Percentiles rank a stretch among this genome's conserved stretches.
These are phyloP conservation scores for Ophioninae sp. DNA, from an alignment of 2,888 invertebrate species.

Conservation along the genomic window DNA sequence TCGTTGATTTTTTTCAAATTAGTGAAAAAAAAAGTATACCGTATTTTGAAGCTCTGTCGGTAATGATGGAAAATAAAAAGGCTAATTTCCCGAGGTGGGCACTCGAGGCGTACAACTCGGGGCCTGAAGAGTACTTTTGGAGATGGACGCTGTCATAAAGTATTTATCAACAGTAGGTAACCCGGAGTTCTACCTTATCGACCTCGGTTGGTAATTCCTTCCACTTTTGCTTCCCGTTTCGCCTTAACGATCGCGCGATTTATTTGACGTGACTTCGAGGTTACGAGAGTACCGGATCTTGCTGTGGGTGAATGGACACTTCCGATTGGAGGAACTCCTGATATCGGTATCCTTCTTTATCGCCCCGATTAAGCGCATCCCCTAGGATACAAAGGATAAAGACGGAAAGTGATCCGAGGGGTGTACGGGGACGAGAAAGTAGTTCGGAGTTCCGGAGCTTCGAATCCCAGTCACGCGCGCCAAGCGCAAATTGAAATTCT, in stretches of 20 bases:
- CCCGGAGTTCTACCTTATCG: too few relatives aligned
- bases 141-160: too few relatives aligned
- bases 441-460: constrained; percentile 61
- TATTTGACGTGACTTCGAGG: neutral
- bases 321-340: constrained; percentile 10
- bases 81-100: too few relatives aligned
- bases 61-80: too few relatives aligned
- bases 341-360: constrained; percentile 28
- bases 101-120: too few relatives aligned
- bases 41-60: too few relatives aligned
- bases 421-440: constrained; percentile 16
- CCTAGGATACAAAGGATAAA: constrained; percentile 35
- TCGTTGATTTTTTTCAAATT: too few relatives aligned
- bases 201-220: neutral
- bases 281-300: neutral
- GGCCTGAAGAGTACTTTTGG: too few relatives aligned
- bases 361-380: constrained; percentile 41
- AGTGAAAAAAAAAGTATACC: too few relatives aligned
- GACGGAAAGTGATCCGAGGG: neutral
- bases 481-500: constrained; percentile 76
- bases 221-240: neutral
- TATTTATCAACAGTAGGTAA: too few relatives aligned
- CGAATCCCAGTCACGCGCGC: constrained; percentile 71
- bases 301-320: neutral
- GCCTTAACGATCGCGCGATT: neutral